phyloP scores from a whole-genome alignment of 2,113 vertebrate species.

The Sitta europaea region DNA sequence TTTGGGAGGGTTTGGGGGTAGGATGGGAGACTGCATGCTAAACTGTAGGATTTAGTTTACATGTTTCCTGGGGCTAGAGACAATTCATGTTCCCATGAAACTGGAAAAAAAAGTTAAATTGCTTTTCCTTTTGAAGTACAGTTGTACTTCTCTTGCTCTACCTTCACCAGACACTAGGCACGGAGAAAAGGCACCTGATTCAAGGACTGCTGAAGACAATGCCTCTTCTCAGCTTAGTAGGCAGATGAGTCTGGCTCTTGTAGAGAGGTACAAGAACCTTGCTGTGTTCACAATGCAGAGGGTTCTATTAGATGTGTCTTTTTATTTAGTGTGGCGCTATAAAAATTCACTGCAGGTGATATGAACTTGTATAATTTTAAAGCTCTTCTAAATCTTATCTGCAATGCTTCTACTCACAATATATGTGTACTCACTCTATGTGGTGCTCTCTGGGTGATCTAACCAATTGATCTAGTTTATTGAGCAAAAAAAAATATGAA shows the following conservation, averaged over 20 bases:
- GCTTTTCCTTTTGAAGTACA: background rate
- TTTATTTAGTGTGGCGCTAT: background rate
- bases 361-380: background rate
- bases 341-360: background rate
- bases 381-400: background rate
- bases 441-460: background rate
- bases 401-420: background rate
- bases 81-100: background rate
- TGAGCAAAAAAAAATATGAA: background rate
- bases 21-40: background rate
- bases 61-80: background rate
- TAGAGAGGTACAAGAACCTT: background rate
- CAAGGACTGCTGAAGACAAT: background rate
- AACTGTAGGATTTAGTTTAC: background rate
- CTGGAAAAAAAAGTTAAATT: background rate
- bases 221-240: background rate
- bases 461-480: background rate
- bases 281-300: background rate
- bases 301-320: background rate
- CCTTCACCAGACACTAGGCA: background rate
- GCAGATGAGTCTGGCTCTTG: background rate
- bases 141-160: background rate
- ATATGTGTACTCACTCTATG: background rate
- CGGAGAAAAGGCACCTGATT: background rate
- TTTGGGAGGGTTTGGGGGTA: background rate